Evolutionary conservation across 1,140 invertebrate genomes (phyloP), one percentile per base, ranked within the genome.

Genomic region (Platyura marginata): DNA sequence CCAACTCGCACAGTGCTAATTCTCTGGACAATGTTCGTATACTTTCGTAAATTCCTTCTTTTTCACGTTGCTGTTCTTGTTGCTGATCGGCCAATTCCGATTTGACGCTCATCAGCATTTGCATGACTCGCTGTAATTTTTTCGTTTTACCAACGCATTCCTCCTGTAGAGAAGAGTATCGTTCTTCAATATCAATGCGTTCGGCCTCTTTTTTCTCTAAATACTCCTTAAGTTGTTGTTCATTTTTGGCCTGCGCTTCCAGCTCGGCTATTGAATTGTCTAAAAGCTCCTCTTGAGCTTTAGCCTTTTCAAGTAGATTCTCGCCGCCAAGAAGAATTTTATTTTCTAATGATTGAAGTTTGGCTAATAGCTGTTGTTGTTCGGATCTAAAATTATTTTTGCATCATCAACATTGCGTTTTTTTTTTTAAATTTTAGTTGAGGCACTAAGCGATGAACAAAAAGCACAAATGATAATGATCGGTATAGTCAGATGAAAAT

Each of bases 281-380:
- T 13, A 98, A 66, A 19, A 98, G 65, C 44, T 78, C 70, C 49
- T 97, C 87, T 56, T 98, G 93, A 8, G 84, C 76, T 62, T 98
- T 89, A 0, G 92, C 93, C 59, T 97, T 98, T 60, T 98, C 93
- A 43, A 98, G 69, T 8, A 99, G 70, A 69, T 99, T 98, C 65
- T 97, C 95, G 6, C 95, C 96, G 1, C 96, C 96, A 8, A 98
- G 85, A 18, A 98, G 73, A 41, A 99, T 93, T 60, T 95, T 92
- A 44, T 88, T 90, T 61, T 98, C 90, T 38, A 99, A 72, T 18
- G 80, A 79, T 47, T 81, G 73, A 42, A 98, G 72, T 59, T 95
- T 93, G 45, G 89, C 75, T 45, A 81, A 74, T 5, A 98, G 60
- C 50, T 72, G 77, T 53, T 71, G 80, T 63, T 76, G 83, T 61